Evolutionary conservation across 2,888 invertebrate genomes (phyloP), one percentile per base, ranked within the genome.

Genomic region (Caenorhabditis afra): DNA sequence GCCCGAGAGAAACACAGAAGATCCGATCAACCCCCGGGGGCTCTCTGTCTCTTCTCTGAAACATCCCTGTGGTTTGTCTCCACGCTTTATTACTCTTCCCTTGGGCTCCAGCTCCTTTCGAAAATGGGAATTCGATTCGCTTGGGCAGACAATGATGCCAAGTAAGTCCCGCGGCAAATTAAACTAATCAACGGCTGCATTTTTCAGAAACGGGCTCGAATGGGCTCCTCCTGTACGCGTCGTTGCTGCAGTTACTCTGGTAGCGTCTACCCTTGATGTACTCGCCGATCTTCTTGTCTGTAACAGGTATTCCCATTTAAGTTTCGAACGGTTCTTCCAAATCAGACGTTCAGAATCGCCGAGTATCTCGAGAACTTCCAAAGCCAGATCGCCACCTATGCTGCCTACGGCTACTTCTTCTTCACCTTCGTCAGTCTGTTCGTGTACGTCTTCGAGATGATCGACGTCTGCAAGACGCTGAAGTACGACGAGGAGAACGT

Each of bases 401-500:
- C 85, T n/a, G 86, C 85, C 7, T 85, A 84, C 59, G 89, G 89
- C 23, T 90, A 89, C 74, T 90, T 89, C 61, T 86, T 90, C 79
- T 90, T 90, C 82, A 89, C 90, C 1, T 82, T 77, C 47, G 85
- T 89, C 57, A 87, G 87, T 35, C 76, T 90, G 8, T 75, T 90
- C 29, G 89, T 90, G 22, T 90, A 88, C 81, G 61, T 90, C 22
- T 84, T 87, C 64, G 86, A 86, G 71, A 89, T 90, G 87, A 79
- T 87, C 41, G 90, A 90, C 68, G 89, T 90, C 0, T 90, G 88
- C 67, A 82, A 87, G 50, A 89, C 90, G 18, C 76, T 90, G 44
- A 90, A 90, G 61, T 83, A 90, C 77, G 90, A 90, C 57, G 87
- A 87, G 57, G 90, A 90, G 74, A 86, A 89, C 55, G 84, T 88